Conservation (phyloP, 2,888 invertebrate genomes). For the Drosophila pullipes region DNA sequence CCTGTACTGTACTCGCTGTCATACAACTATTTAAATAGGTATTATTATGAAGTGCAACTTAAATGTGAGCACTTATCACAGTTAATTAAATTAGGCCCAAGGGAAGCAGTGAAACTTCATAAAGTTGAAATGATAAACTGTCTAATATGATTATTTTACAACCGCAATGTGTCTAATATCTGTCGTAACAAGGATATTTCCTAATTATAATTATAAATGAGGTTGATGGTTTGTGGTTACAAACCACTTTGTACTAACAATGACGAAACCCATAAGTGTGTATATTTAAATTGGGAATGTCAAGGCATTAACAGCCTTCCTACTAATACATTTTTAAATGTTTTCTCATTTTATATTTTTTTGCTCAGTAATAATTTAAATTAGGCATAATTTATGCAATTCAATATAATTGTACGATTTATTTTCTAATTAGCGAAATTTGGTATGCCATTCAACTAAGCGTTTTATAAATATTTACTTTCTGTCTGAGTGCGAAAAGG, state of each 20-base stretch:
- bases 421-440: slow-evolving; percentile 60
- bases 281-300: not conserved
- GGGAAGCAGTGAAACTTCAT: not conserved
- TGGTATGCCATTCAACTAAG: slow-evolving; percentile 20
- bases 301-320: no score
- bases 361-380: not conserved
- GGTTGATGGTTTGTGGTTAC: not conserved
- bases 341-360: not conserved
- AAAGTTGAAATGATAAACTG: not conserved
- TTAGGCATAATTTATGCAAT: slow-evolving; percentile 31
- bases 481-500: slow-evolving; percentile 1
- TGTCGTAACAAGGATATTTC: not conserved
- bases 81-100: not conserved
- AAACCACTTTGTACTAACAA: not conserved
- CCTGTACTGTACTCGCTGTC: not conserved
- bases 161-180: not conserved
- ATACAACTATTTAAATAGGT: not conserved
- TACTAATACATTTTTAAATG: not conserved
- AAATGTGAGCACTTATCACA: not conserved
- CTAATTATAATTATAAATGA: not conserved
- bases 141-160: not conserved
- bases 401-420: slow-evolving; percentile 41
- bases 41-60: not conserved
- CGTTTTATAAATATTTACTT: slow-evolving; percentile 55
- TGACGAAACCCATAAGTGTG: not conserved